These are phyloP conservation scores for Hybognathus amarus DNA, from an alignment of 2,797 vertebrate species.

Conservation along the genomic window DNA sequence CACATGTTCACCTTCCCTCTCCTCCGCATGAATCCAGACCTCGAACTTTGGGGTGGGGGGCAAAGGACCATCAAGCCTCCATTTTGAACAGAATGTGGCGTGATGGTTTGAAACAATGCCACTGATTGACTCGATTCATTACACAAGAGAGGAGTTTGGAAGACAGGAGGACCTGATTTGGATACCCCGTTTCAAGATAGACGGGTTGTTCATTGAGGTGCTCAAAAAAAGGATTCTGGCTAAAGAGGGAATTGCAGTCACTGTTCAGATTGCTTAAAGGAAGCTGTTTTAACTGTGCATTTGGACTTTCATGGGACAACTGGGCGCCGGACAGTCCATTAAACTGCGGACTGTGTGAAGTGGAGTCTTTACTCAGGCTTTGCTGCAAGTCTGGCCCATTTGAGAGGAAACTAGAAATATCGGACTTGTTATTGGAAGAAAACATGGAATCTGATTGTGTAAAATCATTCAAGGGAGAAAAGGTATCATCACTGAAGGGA, in stretches of 20 bases:
- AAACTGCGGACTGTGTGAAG: constrained; percentile 82
- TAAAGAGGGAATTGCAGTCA: constrained; percentile 75
- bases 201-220: constrained; percentile 65
- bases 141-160: neutral
- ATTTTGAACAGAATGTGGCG: constrained; percentile 66
- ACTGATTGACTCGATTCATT: constrained; percentile 25
- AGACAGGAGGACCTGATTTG: neutral
- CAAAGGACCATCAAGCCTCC: constrained; percentile 85
- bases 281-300: constrained; percentile 72
- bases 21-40: constrained; percentile 90
- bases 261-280: constrained; percentile 77
- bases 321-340: constrained; percentile 83
- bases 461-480: constrained; percentile 71
- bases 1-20: constrained; percentile 88
- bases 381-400: constrained; percentile 70
- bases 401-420: constrained; percentile 65
- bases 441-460: constrained; percentile 67
- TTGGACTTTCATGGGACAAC: constrained; percentile 79
- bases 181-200: neutral
- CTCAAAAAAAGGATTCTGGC: constrained; percentile 84
- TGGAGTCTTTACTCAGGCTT: constrained; percentile 76
- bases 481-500: constrained; percentile 92
- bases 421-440: constrained; percentile 75
- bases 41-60: constrained; percentile 92
- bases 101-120: constrained; percentile 53